These are phyloP conservation scores for Halictus rubicundus DNA, from an alignment of 1,140 invertebrate species.

Conservation along the genomic window DNA sequence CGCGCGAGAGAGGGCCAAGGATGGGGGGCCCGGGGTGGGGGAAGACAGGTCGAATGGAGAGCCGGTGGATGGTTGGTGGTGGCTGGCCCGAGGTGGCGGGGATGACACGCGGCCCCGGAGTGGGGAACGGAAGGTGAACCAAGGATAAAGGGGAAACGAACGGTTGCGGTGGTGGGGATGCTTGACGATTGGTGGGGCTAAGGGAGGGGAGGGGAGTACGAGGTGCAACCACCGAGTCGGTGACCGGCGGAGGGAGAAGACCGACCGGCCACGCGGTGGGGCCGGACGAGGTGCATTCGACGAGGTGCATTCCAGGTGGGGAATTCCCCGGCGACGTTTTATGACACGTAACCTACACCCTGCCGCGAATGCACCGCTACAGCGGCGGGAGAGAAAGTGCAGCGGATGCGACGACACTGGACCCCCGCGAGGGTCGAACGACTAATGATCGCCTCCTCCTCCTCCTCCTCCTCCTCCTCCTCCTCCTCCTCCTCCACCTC, in stretches of 20 bases:
- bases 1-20: constrained; percentile 9
- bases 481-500: background rate
- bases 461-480: background rate
- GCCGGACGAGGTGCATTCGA: constrained; percentile 56
- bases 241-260: constrained; percentile 13
- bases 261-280: constrained; percentile 47
- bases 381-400: constrained; percentile 67
- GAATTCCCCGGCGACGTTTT: constrained; percentile 58
- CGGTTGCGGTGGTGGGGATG: background rate
- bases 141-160: constrained; percentile 16
- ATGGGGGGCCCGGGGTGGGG: background rate
- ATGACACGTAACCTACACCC: constrained; percentile 62
- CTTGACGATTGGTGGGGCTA: no score
- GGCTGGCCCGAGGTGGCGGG: constrained; percentile 38
- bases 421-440: constrained; percentile 61
- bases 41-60: constrained; percentile 11
- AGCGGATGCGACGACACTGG: constrained; percentile 66
- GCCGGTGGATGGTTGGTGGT: constrained; percentile 34
- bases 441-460: constrained; percentile 53
- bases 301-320: constrained; percentile 65
- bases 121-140: constrained; percentile 7
- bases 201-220: background rate
- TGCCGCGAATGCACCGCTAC: constrained; percentile 45
- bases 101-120: constrained; percentile 14
- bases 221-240: constrained; percentile 57